phyloP scores from a whole-genome alignment of 2,113 vertebrate genomes.

The Corythornis madagascariensis region DNA sequence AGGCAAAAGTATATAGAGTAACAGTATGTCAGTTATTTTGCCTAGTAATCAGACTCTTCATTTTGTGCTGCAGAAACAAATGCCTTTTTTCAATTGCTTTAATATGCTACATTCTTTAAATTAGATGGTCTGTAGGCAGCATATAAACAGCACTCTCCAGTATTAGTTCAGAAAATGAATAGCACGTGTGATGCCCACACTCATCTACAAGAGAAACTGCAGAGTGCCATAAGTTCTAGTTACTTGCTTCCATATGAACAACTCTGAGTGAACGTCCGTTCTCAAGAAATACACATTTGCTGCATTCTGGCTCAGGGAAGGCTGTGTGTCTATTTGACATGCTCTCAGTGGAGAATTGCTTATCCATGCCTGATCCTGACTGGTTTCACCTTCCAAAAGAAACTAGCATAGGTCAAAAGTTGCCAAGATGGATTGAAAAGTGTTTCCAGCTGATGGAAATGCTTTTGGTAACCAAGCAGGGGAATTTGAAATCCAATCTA shows the following conservation, averaged over 20 bases:
- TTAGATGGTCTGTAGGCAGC: slow-evolving; percentile 9
- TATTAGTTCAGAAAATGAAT: slow-evolving; percentile 14
- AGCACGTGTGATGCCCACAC: background rate
- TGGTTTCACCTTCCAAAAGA: slow-evolving; percentile 73
- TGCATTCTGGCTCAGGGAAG: background rate
- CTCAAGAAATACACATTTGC: background rate
- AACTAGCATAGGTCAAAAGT: slow-evolving; percentile 68
- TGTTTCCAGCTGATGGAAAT: slow-evolving; percentile 71
- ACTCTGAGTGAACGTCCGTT: background rate
- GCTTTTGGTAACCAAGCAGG: slow-evolving; percentile 51
- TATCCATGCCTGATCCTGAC: slow-evolving; percentile 55
- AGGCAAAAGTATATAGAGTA: background rate
- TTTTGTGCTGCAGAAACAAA: slow-evolving; percentile 13
- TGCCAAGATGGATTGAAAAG: slow-evolving; percentile 72
- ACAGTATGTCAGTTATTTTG: background rate
- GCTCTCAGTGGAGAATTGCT: slow-evolving; percentile 66
- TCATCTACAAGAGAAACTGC: background rate
- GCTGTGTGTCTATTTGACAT: slow-evolving; percentile 34
- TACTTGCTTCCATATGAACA: slow-evolving; percentile 19
- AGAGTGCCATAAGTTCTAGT: background rate
- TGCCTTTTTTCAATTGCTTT: background rate
- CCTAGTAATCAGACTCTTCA: background rate
- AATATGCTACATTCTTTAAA: slow-evolving; percentile 4
- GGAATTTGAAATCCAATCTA: slow-evolving; percentile 66
- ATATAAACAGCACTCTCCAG: background rate